Base-by-base conservation (phyloP, 2,797 vertebrate genomes). In the Diceros bicornis region DNA sequence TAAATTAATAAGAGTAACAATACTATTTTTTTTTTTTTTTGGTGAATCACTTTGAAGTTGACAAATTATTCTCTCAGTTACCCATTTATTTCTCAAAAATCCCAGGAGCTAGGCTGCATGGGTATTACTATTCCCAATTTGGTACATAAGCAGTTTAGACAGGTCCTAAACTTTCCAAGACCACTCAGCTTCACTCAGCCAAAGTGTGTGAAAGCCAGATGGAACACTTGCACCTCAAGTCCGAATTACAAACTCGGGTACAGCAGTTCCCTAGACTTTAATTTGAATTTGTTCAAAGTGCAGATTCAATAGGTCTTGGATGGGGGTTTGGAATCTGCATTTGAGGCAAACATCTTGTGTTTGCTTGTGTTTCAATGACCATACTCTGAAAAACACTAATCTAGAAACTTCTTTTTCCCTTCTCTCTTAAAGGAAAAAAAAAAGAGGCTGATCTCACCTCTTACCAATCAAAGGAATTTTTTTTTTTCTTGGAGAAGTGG, bases 401-500 rank as follows among this genome's bases (percentile, higher is more conserved):
- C 86, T 93, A 61, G 59, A 96, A 89, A 91, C 69, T 81, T 8
- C 13, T 71, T 71, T 59, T 83, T 52, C 37, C 41, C 34, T 59
- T 92, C 20, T 85, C 55, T 88, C 55, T 81, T 81, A 78, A 94
- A 94, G 62, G 6, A 23, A 10, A 29, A 57, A n/a, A n/a, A 17
- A 57, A 72, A 21, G 20, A 37, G 34, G n/a, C 17, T 94, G 57
- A 92, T 96, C 44, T 95, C 44, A 94, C 79, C 83, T 91, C 90
- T 77, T 94, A 85, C 89, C 77, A 97, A 90, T 96, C 91, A 91
- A 97, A 96, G 34, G 9, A n/a, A 32, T 77, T 69, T 66, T 74
- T 69, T 69, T 55, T 41, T 72, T 14, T 37, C 52, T 94, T 93
- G 47, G 83, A 89, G 44, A 87, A 95, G 66, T 69, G 12, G 77